These are phyloP conservation scores for Melipona beecheii DNA, from an alignment of 2,888 invertebrate species.

Conservation along the genomic window DNA sequence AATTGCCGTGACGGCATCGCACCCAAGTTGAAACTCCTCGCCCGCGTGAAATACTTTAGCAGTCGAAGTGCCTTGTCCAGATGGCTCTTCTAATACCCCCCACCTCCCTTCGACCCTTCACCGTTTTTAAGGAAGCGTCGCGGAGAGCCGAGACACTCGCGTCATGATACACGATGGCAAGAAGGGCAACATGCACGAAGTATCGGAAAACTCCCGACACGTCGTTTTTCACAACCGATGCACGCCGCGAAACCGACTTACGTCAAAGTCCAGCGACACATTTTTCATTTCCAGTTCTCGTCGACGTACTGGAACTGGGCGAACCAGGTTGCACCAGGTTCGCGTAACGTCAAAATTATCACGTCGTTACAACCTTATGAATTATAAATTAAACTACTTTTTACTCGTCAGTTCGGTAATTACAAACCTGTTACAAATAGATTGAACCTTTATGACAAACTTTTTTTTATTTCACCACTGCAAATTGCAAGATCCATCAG, in stretches of 20 bases:
- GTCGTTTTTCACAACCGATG: slow-evolving; percentile 25
- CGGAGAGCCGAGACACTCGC: slow-evolving; percentile 42
- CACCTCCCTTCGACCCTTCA: too few relatives aligned
- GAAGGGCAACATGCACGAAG: slow-evolving; percentile 26
- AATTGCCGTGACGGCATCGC: slow-evolving; percentile 75
- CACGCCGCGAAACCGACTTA: slow-evolving; percentile 1
- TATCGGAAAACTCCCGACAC: slow-evolving; percentile 44
- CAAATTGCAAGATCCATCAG: background rate
- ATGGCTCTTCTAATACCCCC: slow-evolving; percentile 58
- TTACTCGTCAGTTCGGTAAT: background rate
- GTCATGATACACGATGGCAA: slow-evolving; percentile 60
- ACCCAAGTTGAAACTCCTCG: slow-evolving; percentile 68
- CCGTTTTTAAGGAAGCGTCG: slow-evolving; percentile 45
- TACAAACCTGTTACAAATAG: background rate
- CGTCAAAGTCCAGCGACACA: background rate
- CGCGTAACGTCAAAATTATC: too few relatives aligned
- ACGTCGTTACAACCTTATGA: too few relatives aligned
- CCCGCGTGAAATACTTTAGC: slow-evolving; percentile 67
- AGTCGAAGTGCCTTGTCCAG: slow-evolving; percentile 61
- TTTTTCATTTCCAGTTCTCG: background rate
- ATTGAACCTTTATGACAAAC: background rate
- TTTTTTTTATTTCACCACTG: background rate
- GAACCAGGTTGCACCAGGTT: too few relatives aligned
- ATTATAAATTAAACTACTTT: too few relatives aligned
- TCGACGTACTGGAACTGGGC: background rate